Conservation (phyloP, 1,140 invertebrate species). For the Sitobion miscanthi region DNA sequence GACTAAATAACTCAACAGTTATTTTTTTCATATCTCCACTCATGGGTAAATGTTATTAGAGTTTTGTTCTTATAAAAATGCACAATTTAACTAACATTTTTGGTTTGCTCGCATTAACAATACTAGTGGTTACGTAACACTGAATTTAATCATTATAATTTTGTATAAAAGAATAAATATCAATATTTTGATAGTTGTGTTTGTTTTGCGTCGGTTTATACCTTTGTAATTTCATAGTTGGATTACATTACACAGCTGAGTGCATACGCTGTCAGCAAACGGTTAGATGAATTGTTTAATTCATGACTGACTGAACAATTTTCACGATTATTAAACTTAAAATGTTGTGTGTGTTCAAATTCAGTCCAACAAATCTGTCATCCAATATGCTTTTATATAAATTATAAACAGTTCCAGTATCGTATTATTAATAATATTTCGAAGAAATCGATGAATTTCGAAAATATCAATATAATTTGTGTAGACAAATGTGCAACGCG, state of each 20-base stretch:
- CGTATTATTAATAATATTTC: background rate
- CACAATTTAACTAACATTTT: background rate
- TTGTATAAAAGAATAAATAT: background rate
- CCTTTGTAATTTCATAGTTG: background rate
- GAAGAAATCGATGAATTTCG: background rate
- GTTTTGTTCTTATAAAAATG: background rate
- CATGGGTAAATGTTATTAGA: background rate
- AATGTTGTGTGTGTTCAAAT: background rate
- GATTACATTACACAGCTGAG: background rate
- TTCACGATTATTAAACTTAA: background rate
- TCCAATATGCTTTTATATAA: background rate
- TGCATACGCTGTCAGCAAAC: background rate
- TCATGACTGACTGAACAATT: background rate
- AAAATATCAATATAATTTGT: background rate
- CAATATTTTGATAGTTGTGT: background rate
- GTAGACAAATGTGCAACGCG: background rate
- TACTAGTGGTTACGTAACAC: background rate
- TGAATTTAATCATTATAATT: background rate
- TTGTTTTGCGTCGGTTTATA: background rate
- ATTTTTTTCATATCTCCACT: background rate
- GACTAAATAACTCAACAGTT: background rate
- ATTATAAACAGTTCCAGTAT: background rate
- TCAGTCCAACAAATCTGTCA: background rate
- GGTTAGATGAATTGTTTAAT: background rate
- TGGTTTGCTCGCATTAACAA: background rate